Evolutionary conservation across 2,888 invertebrate genomes (phyloP).

Genomic region (Diabrotica balteata): DNA sequence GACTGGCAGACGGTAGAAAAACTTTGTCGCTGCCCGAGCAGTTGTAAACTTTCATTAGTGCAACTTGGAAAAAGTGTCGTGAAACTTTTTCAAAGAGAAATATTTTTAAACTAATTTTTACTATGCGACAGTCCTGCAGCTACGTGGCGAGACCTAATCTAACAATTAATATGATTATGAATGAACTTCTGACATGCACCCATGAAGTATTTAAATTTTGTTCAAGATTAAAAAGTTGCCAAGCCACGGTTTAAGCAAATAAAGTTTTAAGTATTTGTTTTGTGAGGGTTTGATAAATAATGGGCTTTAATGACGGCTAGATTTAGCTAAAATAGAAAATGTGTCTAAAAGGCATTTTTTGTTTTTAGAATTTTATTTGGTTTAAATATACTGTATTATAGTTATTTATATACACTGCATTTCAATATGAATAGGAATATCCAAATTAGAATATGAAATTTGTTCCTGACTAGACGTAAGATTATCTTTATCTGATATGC

Average conservation of each 20-base stretch:
- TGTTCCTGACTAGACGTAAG: too few relatives aligned
- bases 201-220: neutral
- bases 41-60: conserved; percentile 29
- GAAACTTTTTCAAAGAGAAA: conserved; percentile 19
- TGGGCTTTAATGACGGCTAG: neutral
- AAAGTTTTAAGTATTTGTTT: too few relatives aligned
- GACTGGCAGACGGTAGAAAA: conserved; percentile 4
- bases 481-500: too few relatives aligned
- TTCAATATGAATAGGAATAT: too few relatives aligned
- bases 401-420: too few relatives aligned
- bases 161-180: neutral
- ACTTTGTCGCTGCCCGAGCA: conserved; percentile 9
- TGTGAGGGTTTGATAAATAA: too few relatives aligned
- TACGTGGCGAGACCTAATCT: conserved; percentile 2
- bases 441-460: too few relatives aligned
- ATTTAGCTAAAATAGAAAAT: neutral
- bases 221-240: neutral
- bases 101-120: conserved; percentile 20
- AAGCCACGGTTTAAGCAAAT: neutral
- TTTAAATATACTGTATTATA: too few relatives aligned
- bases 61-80: conserved; percentile 18
- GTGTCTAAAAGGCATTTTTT: too few relatives aligned
- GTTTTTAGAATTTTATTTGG: too few relatives aligned
- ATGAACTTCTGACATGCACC: neutral
- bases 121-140: neutral